Evolutionary conservation across 2,888 invertebrate genomes (phyloP).

Genomic region (Trypoxylon attenuatum): DNA sequence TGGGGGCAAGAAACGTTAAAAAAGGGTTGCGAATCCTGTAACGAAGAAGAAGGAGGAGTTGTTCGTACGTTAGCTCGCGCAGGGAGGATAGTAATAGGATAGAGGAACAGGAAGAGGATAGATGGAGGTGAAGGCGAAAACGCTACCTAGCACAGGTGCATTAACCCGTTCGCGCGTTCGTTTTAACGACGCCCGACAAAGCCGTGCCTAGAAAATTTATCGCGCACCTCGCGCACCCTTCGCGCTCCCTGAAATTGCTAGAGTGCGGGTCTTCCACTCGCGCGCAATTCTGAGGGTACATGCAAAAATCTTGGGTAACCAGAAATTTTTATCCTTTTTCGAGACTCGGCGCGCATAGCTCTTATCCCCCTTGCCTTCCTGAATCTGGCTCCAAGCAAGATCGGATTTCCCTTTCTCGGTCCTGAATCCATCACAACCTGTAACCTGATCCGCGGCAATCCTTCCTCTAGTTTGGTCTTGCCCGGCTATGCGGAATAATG

Average conservation of each 20-base stretch:
- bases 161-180: slow-evolving; percentile 29
- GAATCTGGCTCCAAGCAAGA: not conserved
- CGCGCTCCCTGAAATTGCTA: not conserved
- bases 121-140: slow-evolving; percentile 4
- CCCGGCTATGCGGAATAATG: no score
- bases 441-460: no score
- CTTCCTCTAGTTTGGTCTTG: no score
- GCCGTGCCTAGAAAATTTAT: slow-evolving; percentile 43
- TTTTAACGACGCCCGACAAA: slow-evolving; percentile 30
- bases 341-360: not conserved
- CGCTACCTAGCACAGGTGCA: slow-evolving; percentile 39
- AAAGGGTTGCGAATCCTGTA: not conserved
- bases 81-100: not conserved
- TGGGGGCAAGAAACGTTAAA: not conserved
- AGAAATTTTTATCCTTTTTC: not conserved
- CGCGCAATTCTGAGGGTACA: not conserved
- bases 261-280: not conserved
- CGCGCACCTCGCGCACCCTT: slow-evolving; percentile 12
- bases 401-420: not conserved
- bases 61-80: not conserved
- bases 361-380: not conserved
- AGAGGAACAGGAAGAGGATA: not conserved
- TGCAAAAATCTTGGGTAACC: not conserved
- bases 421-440: no score
- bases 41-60: not conserved